Conservation (phyloP, 2,113 vertebrate genomes). For the Muntiacus muntjak region DNA sequence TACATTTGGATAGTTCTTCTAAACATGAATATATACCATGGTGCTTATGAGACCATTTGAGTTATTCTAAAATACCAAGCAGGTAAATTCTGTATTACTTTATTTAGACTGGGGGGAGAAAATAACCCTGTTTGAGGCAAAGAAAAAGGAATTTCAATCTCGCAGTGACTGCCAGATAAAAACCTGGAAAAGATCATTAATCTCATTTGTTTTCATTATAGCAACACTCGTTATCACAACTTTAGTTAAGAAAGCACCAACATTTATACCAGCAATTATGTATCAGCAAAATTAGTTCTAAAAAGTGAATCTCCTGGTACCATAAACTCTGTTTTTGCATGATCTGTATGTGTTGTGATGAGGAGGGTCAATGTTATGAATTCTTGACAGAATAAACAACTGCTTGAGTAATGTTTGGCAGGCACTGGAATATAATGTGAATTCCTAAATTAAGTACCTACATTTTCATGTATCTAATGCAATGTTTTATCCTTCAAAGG, state of each 20-base stretch:
- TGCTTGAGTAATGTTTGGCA: not conserved
- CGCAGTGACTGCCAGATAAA: constrained; percentile 71
- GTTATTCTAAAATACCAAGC: constrained; percentile 23
- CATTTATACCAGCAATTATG: constrained; percentile 71
- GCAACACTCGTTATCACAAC: constrained; percentile 69
- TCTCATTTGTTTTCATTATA: constrained; percentile 78
- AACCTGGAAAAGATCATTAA: constrained; percentile 61
- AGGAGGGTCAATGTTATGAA: not conserved
- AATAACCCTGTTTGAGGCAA: constrained; percentile 34
- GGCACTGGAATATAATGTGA: not conserved
- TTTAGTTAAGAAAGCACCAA: constrained; percentile 73
- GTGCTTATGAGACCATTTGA: constrained; percentile 22
- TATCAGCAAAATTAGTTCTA: constrained; percentile 77
- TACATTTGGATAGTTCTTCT: not conserved
- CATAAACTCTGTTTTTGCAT: constrained; percentile 62
- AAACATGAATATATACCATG: not conserved
- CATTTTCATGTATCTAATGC: not conserved
- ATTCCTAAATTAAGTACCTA: constrained; percentile 2
- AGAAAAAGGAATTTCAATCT: constrained; percentile 71
- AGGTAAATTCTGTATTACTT: constrained; percentile 47
- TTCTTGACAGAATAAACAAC: constrained; percentile 47
- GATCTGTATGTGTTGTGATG: constrained; percentile 30
- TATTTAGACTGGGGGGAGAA: not conserved
- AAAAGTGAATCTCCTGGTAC: constrained; percentile 71
- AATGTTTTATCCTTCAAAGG: not conserved